Conservation (phyloP, 2,797 vertebrate species). For the Craterocephalus amniculus region DNA sequence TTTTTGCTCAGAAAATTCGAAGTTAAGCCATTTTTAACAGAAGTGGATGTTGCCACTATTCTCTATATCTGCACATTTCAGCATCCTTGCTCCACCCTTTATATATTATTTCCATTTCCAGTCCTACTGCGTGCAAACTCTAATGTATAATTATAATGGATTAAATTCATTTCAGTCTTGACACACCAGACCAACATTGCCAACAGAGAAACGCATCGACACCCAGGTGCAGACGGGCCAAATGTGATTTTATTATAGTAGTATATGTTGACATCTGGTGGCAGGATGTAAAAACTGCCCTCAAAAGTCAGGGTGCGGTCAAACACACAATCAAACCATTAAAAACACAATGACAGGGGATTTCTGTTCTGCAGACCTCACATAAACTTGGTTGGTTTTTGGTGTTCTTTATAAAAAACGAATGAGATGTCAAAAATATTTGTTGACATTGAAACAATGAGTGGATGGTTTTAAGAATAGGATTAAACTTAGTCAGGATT, state of each 20-base stretch:
- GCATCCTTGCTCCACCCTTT: neutral
- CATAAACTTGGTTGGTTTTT: neutral
- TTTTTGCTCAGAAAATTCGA: no score
- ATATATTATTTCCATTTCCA: neutral
- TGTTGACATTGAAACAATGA: no score
- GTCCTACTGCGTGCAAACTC: neutral
- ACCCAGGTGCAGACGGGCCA: neutral
- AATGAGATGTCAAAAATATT: neutral
- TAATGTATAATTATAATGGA: neutral
- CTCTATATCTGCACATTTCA: slow-evolving; percentile 6
- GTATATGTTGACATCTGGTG: slow-evolving; percentile 72
- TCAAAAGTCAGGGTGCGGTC: neutral
- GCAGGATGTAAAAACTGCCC: slow-evolving; percentile 35
- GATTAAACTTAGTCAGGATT: no score
- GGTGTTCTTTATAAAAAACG: no score
- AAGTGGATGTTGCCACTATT: neutral
- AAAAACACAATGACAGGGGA: neutral
- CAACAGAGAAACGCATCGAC: slow-evolving; percentile 10
- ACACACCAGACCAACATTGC: neutral
- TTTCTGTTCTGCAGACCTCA: neutral
- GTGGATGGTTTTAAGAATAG: neutral
- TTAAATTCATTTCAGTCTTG: neutral
- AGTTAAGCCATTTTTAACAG: neutral
- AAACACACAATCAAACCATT: neutral
- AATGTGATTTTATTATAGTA: slow-evolving; percentile 36